Evolutionary conservation across 2,888 invertebrate species (phyloP), one percentile per base, ranked within the genome.

Genomic region (Bibio marci): DNA sequence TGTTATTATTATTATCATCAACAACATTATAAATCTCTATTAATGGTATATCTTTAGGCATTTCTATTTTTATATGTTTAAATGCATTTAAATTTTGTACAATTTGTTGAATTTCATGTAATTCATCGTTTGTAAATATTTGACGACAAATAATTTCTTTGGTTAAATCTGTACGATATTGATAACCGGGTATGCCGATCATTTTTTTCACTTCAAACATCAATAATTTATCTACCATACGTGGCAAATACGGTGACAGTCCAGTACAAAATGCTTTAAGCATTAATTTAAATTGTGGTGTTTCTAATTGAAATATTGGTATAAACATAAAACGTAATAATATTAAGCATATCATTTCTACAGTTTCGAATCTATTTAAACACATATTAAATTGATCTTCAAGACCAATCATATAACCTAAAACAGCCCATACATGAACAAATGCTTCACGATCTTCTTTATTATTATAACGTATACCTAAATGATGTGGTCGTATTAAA

Each of bases 381-480:
- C 48, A 48, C 32, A 45, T 38, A 27, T 48, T 48, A 22, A 30
- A 45, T 27, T 42, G 31, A 18, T 87, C 82, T 45, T 80, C 69
- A 42, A 87, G 68, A 1, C 88, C 88, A 41, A 87, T 65, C 56
- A 80, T 63, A 50, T 73, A 65, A 1, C 82, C 82, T 25, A 87
- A 66, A 1, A 78, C 75, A 44, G 73, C 69, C 87, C 87, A 87
- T 45, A 80, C 68, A 56, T 86, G 81, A 14, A 80, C 63, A 47
- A 80, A 76, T 2, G 73, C 79, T 30, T 78, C 75, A 52, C 78
- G 65, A 46, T 82, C 80, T 33, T 69, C 70, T 1, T 64, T 56
- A n/a, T 64, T 64, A 4, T 67, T 58, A 40, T 67, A 62, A 3
- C 61, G 53, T 14, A 85, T 63, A 1, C 81, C 80, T 32, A 82